Base-by-base conservation (phyloP, 2,113 vertebrate genomes). In the Halcyon malimbica region DNA sequence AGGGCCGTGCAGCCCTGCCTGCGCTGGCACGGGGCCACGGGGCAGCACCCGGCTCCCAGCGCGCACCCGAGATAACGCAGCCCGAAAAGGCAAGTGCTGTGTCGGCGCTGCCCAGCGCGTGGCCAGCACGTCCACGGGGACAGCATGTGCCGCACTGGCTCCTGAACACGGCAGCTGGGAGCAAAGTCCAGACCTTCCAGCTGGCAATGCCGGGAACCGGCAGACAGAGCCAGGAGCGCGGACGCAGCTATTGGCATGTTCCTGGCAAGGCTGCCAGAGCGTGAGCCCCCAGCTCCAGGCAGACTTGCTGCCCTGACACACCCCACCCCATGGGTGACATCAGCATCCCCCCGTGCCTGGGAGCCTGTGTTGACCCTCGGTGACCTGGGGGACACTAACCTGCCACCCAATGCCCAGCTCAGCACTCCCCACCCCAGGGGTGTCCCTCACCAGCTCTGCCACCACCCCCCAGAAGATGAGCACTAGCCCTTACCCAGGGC, bases 401-500 rank as follows among this genome's bases (percentile, higher is more conserved):
- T 13, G 1, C 1, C 14, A 50, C 53, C 65, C 65, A 11, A 41
- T 7, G 41, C 37, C 74, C 41, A 24, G 5, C 39, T 28, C 20
- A 12, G 23, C 2, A 8, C 21, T 39, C 26, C 48, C n/a, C 60
- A 48, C 10, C 29, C 51, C 54, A 23, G 29, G n/a, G 19, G 23
- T 19, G 57, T 12, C 37, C 50, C 41, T 50, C 31, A 19, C 33
- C 31, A 1, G 0, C 60, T 62, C 42, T 5, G 60, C 26, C 29
- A 19, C 10, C n/a, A 14, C 11, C n/a, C 41, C 11, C 3, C 2
- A 0, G 0, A 4, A 39, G 26, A 33, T 46, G 79, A 60, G 54
- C 67, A 16, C 57, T 35, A 18, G 26, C 57, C 92, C 98, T 98
- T 98, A 99, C 99, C 99, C 99, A 99, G 75, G 99, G 97, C 35